Conservation (phyloP, 2,797 vertebrate genomes). For the Mormyrus proboscirostris region DNA sequence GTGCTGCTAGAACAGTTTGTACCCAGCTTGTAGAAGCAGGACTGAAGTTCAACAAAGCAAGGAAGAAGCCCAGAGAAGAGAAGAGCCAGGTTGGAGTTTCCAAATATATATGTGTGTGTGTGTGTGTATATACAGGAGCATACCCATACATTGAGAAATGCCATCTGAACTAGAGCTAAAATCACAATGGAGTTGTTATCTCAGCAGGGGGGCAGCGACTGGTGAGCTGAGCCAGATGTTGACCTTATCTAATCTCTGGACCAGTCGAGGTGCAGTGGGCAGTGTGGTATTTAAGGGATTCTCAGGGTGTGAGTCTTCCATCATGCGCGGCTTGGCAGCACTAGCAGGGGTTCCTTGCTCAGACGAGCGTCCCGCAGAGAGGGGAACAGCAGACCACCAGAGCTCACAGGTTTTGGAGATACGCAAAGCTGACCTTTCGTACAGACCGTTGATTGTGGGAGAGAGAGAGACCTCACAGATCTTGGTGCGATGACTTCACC, state of each 20-base stretch:
- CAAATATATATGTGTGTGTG: background rate
- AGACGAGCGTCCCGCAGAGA: background rate
- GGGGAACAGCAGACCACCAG: background rate
- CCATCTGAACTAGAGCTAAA: background rate
- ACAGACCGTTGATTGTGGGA: too few relatives aligned
- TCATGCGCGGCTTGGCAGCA: background rate
- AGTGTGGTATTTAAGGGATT: background rate
- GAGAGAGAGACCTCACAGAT: background rate
- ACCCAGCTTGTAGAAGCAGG: too few relatives aligned
- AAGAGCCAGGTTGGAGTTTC: background rate
- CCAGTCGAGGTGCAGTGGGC: background rate
- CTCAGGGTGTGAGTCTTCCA: background rate
- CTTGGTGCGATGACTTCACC: background rate
- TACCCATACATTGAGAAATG: background rate
- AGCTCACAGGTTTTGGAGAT: background rate
- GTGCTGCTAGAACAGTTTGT: too few relatives aligned
- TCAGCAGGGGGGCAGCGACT: background rate
- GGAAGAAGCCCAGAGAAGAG: too few relatives aligned
- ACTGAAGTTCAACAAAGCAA: too few relatives aligned
- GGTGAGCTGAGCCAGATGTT: background rate
- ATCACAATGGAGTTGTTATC: background rate
- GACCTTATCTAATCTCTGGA: conserved; percentile 8
- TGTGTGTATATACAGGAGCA: too few relatives aligned
- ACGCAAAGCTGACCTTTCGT: background rate
- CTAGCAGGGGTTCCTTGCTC: background rate